These are phyloP conservation scores for Notothenia coriiceps DNA, from an alignment of 2,113 vertebrate genomes.

Conservation along the genomic window DNA sequence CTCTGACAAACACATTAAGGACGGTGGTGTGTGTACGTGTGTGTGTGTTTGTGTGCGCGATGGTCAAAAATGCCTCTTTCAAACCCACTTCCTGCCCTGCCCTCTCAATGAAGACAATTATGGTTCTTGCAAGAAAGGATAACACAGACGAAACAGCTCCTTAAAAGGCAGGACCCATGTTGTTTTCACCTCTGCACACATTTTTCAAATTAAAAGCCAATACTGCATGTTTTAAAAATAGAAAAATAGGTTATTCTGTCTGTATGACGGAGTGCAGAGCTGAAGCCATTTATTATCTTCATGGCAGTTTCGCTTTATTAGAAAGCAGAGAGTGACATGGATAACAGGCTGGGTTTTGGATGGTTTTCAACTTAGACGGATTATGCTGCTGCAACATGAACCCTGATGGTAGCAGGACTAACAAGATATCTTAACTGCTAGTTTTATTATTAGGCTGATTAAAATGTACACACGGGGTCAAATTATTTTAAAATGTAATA, in stretches of 20 bases:
- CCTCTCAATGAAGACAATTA: constrained; percentile 82
- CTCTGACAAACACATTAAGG: constrained; percentile 45
- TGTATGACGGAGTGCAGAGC: constrained; percentile 1
- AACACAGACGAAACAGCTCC: constrained; percentile 73
- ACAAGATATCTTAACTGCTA: background rate
- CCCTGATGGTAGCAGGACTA: background rate
- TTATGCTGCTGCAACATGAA: background rate
- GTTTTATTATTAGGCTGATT: background rate
- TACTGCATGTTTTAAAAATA: constrained; percentile 26
- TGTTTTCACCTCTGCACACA: constrained; percentile 67
- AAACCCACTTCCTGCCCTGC: constrained; percentile 83
- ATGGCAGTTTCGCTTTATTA: constrained; percentile 25
- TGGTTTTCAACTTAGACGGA: background rate
- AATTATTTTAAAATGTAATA: background rate
- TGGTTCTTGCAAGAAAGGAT: constrained; percentile 70
- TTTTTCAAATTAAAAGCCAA: constrained; percentile 71
- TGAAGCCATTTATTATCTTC: constrained; percentile 23
- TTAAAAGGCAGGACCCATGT: constrained; percentile 77
- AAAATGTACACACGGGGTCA: background rate
- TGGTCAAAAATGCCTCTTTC: constrained; percentile 69
- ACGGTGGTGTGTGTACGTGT: constrained; percentile 6
- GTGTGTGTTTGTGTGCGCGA: background rate
- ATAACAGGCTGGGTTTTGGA: constrained; percentile 16
- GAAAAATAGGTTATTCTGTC: constrained; percentile 35
- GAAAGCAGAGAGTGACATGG: constrained; percentile 13